Base-by-base conservation (phyloP, 2,113 vertebrate genomes). In the Speoplatyrhinus poulsoni region DNA sequence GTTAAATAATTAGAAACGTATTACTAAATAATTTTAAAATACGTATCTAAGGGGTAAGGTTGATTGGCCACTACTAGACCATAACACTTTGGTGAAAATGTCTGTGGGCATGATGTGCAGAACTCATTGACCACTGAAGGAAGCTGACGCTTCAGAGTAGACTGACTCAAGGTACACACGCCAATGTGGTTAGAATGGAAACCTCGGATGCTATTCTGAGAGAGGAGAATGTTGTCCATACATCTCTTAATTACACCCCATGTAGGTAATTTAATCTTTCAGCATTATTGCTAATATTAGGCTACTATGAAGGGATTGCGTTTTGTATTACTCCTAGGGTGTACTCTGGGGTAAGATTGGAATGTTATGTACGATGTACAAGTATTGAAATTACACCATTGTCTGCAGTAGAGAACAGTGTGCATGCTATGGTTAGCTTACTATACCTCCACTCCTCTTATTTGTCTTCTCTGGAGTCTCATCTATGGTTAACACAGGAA, bases 371-470 rank as follows among this genome's bases (percentile, higher is more conserved):
- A 26, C 26, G 26, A 26, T 26, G 26, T 26, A 26, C 26, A 26
- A 26, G 26, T 26, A 26, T 26, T 26, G 26, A 26, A 26, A 26
- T 26, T 26, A 2, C 26, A 26, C 26, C 26, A 26, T 26, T 26
- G 26, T 26, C 1, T 26, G 26, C 26, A 26, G 26, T 41, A 41
- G 65, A 58, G 68, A 70, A 65, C 72, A 66, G 68, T 73, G 76
- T 77, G 79, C 66, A 75, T 67, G 81, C 75, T 70, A 65, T 52
- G 69, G 73, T 90, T 89, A 67, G 81, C 75, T 68, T 63, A 55
- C 70, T 70, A 89, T 89, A 87, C 64, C 9, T 33, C 73, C 57
- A 75, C 60, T 52, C 26, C 19, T 57, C 50, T n/a, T 63, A 16
- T 50, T 56, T 16, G 33, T 67, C 48, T 46, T 76, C 33, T 46